A percentile compares a stretch with the other conserved stretches of the same genome.
phyloP scores from a whole-genome alignment of 2,888 invertebrate species.

The Leucoma salicis region DNA sequence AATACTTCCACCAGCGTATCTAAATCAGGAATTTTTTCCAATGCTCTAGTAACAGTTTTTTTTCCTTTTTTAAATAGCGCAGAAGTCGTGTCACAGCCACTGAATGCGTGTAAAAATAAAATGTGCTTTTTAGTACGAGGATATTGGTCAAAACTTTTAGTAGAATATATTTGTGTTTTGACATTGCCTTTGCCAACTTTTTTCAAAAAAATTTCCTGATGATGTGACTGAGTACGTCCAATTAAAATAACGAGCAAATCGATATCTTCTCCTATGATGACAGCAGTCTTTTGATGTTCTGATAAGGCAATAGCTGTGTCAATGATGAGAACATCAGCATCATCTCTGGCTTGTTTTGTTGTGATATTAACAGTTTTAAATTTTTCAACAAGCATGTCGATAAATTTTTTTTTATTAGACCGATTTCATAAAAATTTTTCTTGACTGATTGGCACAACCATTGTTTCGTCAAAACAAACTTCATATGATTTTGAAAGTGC shows the following conservation, averaged over 20 bases:
- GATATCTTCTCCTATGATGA: background rate
- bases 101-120: constrained; percentile 1
- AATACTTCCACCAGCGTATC: background rate
- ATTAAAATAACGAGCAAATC: background rate
- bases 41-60: background rate
- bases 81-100: background rate
- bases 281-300: background rate
- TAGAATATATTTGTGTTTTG: background rate
- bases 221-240: background rate
- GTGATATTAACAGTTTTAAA: background rate
- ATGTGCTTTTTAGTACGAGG: constrained; percentile 1
- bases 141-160: constrained; percentile 21
- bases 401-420: constrained; percentile 17
- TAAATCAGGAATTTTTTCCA: constrained; percentile 1
- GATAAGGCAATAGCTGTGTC: background rate
- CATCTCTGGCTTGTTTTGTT: background rate
- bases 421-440: constrained; percentile 18
- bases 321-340: background rate
- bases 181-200: background rate
- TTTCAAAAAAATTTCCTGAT: background rate
- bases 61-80: constrained; percentile 1
- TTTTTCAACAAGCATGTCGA: background rate
- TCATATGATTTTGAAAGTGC: constrained; percentile 22
- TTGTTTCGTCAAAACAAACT: constrained; percentile 45
- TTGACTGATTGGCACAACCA: constrained; percentile 30